Percentiles rank a stretch among this genome's conserved stretches.
Conservation (phyloP, 2,113 vertebrate species). For the Epinephelus moara region DNA sequence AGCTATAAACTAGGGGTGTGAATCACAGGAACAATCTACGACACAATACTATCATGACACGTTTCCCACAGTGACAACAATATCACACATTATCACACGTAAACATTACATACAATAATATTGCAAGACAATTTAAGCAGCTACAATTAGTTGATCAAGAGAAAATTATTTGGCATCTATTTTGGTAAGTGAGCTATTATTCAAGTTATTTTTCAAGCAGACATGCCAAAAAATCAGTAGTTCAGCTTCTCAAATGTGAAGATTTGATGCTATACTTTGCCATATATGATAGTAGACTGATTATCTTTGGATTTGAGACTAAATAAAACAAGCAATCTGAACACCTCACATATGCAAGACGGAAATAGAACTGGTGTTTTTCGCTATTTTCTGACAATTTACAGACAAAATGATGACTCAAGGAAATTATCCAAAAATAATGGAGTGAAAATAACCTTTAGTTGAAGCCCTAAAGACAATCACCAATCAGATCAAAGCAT, state of each 20-base stretch:
- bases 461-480: not conserved
- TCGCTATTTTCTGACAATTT: too few species aligned
- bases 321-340: not conserved
- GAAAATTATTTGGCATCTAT: not conserved
- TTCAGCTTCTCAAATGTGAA: too few species aligned
- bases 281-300: not conserved
- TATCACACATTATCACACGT: not conserved
- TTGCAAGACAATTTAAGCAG: not conserved
- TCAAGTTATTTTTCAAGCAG: not conserved
- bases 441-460: too few species aligned
- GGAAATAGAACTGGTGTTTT: not conserved
- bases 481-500: not conserved
- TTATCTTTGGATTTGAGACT: not conserved
- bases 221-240: too few species aligned
- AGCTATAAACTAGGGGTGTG: not conserved
- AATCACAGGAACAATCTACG: constrained; percentile 3
- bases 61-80: not conserved
- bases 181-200: not conserved
- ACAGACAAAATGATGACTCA: not conserved
- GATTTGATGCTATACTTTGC: not conserved
- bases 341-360: not conserved
- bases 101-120: not conserved
- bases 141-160: not conserved
- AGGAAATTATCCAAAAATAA: not conserved
- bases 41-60: not conserved